A percentile compares a stretch with the other conserved stretches of the same genome.
Evolutionary conservation across 2,888 invertebrate species (phyloP).

Genomic region (Amorpha juglandis): DNA sequence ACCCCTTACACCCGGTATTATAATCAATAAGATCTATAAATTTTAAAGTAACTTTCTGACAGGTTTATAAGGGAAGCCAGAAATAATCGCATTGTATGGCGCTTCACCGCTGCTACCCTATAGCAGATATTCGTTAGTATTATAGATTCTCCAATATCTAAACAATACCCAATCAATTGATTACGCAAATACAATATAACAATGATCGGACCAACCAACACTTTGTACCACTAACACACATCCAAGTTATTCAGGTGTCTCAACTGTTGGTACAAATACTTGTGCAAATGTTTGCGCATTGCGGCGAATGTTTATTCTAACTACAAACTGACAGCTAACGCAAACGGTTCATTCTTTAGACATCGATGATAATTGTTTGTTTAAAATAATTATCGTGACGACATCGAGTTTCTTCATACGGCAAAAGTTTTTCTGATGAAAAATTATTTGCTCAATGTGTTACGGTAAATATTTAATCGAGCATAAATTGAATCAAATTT

Average conservation of each 20-base stretch:
- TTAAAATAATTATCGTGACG: not conserved
- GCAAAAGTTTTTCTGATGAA: not conserved
- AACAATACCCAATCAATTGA: not conserved
- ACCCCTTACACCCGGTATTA: too few relatives aligned
- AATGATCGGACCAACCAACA: not conserved
- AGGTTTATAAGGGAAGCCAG: too few relatives aligned
- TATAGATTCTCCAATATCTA: not conserved
- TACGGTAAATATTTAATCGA: too few relatives aligned
- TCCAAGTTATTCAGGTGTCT: slow-evolving; percentile 2
- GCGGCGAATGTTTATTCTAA: slow-evolving; percentile 1
- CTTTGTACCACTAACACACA: slow-evolving; percentile 5
- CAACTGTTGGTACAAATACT: slow-evolving; percentile 10
- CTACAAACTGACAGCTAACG: not conserved
- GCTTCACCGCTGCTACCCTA: not conserved
- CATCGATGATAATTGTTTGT: not conserved
- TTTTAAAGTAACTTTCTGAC: too few relatives aligned
- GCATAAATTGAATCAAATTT: too few relatives aligned
- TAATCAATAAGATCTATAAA: too few relatives aligned
- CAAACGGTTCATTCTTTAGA: not conserved
- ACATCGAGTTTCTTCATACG: not conserved
- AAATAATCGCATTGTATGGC: too few relatives aligned
- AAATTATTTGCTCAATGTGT: too few relatives aligned
- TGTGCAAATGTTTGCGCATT: slow-evolving; percentile 15
- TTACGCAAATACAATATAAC: not conserved
- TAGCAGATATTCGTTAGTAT: not conserved